A percentile compares a stretch with the other conserved stretches of the same genome.
Conservation (phyloP, 2,113 vertebrate species). For the Tretioscincus oriximinensis region DNA sequence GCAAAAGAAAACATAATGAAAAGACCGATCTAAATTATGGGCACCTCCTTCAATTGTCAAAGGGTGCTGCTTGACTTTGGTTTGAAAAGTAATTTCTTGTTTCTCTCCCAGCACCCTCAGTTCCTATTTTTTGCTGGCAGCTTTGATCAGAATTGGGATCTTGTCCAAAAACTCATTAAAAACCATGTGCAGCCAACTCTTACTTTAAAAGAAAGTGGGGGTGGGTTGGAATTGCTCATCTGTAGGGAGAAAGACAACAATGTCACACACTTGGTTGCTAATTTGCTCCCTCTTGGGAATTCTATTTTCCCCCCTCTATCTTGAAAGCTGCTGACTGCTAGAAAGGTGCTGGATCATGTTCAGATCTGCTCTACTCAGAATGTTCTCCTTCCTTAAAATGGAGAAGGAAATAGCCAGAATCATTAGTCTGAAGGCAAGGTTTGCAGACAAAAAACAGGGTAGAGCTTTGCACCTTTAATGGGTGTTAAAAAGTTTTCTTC, state of each 20-base stretch:
- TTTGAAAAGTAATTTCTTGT: slow-evolving; percentile 31
- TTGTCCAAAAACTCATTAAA: slow-evolving; percentile 66
- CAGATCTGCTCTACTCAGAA: neutral
- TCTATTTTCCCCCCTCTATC: slow-evolving; percentile 30
- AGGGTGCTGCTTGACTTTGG: slow-evolving; percentile 35
- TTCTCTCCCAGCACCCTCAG: rapidly evolving
- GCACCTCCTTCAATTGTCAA: slow-evolving; percentile 22
- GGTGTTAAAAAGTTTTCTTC: too few species aligned
- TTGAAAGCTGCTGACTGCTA: neutral
- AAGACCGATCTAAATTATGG: neutral
- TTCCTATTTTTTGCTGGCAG: neutral
- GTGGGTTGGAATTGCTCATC: slow-evolving; percentile 40
- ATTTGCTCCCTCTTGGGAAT: slow-evolving; percentile 47
- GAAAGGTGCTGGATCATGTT: slow-evolving; percentile 8
- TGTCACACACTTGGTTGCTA: slow-evolving; percentile 46
- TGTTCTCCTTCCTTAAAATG: slow-evolving; percentile 9
- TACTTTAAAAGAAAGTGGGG: slow-evolving; percentile 47
- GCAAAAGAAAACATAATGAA: neutral
- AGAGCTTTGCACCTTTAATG: too few species aligned
- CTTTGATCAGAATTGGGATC: slow-evolving; percentile 60
- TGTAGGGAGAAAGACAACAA: slow-evolving; percentile 51
- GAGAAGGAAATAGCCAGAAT: neutral
- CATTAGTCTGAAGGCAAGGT: too few species aligned
- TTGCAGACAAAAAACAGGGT: too few species aligned
- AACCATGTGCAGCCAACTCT: slow-evolving; percentile 58